Conservation (phyloP, 2,797 vertebrate genomes). For the Leptoclinus maculatus region DNA sequence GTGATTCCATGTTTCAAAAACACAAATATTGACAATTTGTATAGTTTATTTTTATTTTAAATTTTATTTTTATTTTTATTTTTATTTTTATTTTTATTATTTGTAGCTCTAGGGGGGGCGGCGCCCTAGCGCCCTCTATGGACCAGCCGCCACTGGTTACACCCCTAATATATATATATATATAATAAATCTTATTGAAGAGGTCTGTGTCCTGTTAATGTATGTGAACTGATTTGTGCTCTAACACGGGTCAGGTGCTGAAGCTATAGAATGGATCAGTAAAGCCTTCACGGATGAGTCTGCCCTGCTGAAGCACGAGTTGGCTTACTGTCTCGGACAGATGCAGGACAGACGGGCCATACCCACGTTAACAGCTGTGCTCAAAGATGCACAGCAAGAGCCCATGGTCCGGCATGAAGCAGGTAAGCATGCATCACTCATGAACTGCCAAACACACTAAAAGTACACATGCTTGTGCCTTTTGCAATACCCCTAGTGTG, state of each 20-base stretch:
- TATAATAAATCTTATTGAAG: too few species aligned
- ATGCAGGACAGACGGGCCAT: slow-evolving; percentile 91
- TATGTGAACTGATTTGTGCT: too few species aligned
- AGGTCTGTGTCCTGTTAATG: too few species aligned
- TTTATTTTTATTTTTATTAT: too few species aligned
- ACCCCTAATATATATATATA: too few species aligned
- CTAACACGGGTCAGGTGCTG: slow-evolving; percentile 63
- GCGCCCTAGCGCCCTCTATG: too few species aligned
- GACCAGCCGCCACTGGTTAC: too few species aligned
- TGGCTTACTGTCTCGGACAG: slow-evolving; percentile 96
- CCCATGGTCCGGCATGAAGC: slow-evolving; percentile 98
- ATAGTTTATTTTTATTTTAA: too few species aligned
- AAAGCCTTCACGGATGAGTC: slow-evolving; percentile 89
- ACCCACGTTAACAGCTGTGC: slow-evolving; percentile 83
- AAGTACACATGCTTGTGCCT: neutral
- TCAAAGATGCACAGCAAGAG: slow-evolving; percentile 88
- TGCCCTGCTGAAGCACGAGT: slow-evolving; percentile 93
- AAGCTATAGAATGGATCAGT: slow-evolving; percentile 91
- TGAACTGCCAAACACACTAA: neutral
- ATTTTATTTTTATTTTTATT: too few species aligned
- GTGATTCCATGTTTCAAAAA: too few species aligned
- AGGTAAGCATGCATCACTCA: slow-evolving; percentile 77
- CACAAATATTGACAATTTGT: too few species aligned
- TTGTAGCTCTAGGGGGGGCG: too few species aligned
- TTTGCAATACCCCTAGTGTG: neutral